Percentiles rank a stretch among this genome's conserved stretches.
phyloP scores from a whole-genome alignment of 37 sponge, comb jelly and placozoan genomes.

The Amphimedon queenslandica region DNA sequence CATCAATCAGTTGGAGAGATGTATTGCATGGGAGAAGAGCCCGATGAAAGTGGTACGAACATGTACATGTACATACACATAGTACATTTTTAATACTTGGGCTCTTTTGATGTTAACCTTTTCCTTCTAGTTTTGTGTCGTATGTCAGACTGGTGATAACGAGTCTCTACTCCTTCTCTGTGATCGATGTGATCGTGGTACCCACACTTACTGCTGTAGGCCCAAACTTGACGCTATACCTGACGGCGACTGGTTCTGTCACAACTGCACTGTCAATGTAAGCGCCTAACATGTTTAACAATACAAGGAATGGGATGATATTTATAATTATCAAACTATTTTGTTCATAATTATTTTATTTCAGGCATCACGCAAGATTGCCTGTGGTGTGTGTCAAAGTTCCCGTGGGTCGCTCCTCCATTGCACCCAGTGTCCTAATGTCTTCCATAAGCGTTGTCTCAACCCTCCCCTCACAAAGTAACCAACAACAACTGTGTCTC shows the following conservation, averaged over 20 bases:
- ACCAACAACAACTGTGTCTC: not conserved
- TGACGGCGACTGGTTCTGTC: slow-evolving; percentile 93
- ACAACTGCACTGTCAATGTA: slow-evolving; percentile 29
- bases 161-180: slow-evolving; percentile 86
- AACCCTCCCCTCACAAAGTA: slow-evolving; percentile 64
- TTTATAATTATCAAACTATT: not conserved
- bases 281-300: not conserved
- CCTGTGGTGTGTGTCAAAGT: slow-evolving; percentile 60
- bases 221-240: slow-evolving; percentile 76
- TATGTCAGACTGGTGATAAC: slow-evolving; percentile 78
- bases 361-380: not conserved
- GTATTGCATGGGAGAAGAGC: slow-evolving; percentile 93
- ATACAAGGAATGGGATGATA: not conserved
- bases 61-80: not conserved
- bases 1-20: slow-evolving; percentile 51
- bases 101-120: not conserved
- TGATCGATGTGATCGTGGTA: slow-evolving; percentile 88
- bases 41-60: slow-evolving; percentile 84
- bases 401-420: slow-evolving; percentile 37
- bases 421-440: slow-evolving; percentile 70
- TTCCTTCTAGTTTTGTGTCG: slow-evolving; percentile 65
- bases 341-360: not conserved
- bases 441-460: slow-evolving; percentile 79
- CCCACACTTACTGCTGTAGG: slow-evolving; percentile 97
- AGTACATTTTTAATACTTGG: not conserved